Evolutionary conservation across 2,113 vertebrate species (phyloP).

Genomic region (Tenebrosternarchus preto): DNA sequence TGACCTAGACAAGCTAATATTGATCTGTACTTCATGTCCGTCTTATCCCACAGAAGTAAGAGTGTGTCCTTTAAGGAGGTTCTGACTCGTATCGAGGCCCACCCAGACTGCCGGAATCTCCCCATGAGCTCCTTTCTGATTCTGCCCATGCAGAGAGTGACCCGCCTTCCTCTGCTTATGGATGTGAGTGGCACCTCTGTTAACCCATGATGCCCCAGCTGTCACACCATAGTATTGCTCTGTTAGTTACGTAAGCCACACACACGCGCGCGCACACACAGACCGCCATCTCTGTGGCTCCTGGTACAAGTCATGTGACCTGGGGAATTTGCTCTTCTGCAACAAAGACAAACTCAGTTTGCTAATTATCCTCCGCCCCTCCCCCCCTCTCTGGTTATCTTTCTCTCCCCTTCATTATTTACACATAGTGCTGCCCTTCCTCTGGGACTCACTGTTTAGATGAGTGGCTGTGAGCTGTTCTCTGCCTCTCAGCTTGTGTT

Average conservation of each 20-base stretch:
- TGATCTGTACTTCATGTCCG: no score
- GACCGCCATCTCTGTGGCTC: neutral
- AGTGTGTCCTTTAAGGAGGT: constrained; percentile 88
- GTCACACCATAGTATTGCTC: neutral
- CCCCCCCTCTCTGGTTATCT: constrained; percentile 20
- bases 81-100: constrained; percentile 83
- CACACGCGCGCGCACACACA: constrained; percentile 4
- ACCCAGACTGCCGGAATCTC: constrained; percentile 89
- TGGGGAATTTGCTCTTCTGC: constrained; percentile 53
- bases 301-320: neutral
- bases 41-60: constrained; percentile 68
- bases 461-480: no score
- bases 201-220: neutral
- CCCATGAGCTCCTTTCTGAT: constrained; percentile 99
- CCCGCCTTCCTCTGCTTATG: constrained; percentile 92
- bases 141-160: constrained; percentile 97
- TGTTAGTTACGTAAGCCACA: constrained; percentile 7
- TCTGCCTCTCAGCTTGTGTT: no score
- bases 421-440: neutral
- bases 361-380: constrained; percentile 9
- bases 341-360: constrained; percentile 29
- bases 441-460: neutral
- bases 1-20: no score
- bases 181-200: constrained; percentile 81
- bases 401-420: constrained; percentile 21